Evolutionary conservation across 2,797 vertebrate species (phyloP).

Genomic region (Poecilia velifera): DNA sequence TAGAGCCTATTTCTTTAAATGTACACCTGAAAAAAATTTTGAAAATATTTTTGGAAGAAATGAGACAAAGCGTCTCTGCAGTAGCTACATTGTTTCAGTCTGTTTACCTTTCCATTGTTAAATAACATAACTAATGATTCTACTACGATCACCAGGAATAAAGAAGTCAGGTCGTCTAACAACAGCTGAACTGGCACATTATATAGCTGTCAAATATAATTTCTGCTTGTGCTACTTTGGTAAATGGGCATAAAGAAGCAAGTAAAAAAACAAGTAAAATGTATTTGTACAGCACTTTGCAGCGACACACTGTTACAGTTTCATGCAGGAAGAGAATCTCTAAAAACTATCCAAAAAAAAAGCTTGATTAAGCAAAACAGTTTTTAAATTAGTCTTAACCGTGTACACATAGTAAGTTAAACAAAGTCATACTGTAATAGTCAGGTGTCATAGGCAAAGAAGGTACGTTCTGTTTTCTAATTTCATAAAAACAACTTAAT

Average conservation of each 20-base stretch:
- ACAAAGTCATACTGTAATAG: not conserved
- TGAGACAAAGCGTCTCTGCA: not conserved
- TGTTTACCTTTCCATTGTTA: not conserved
- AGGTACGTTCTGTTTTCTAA: not conserved
- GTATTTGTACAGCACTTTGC: not conserved
- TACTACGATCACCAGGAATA: not conserved
- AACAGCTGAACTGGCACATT: constrained; percentile 14
- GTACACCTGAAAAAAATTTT: not conserved
- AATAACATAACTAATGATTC: not conserved
- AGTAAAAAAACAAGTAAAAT: not conserved
- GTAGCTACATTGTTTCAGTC: not conserved
- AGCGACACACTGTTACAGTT: not conserved
- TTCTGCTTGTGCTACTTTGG: constrained; percentile 31
- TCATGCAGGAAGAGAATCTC: not conserved
- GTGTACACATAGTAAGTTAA: not conserved
- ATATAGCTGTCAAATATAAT: constrained; percentile 17
- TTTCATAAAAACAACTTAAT: not conserved
- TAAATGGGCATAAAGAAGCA: constrained; percentile 30
- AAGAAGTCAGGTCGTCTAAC: constrained; percentile 9
- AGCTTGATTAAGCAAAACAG: not conserved
- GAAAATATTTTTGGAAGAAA: not conserved
- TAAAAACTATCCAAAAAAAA: not conserved
- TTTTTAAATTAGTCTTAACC: not conserved
- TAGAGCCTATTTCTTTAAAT: not conserved
- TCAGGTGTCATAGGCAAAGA: too few species aligned